A percentile compares a stretch with the other conserved stretches of the same genome.
Evolutionary conservation across 1,140 invertebrate genomes (phyloP).

Genomic region (Diorhabda sublineata): DNA sequence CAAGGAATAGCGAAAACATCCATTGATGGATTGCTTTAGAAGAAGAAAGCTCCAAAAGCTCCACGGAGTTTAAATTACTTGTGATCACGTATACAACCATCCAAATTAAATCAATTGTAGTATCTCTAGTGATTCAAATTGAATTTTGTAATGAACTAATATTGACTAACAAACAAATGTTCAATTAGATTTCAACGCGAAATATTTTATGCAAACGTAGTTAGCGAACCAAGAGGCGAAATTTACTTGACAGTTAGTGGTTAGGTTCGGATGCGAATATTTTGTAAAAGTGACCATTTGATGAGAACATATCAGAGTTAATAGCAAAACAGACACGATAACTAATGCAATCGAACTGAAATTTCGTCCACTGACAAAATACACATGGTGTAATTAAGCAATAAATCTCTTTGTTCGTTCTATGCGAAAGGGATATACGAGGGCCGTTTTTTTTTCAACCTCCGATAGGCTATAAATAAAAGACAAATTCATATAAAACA

Average conservation of each 20-base stretch:
- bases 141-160: neutral
- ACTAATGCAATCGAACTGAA: conserved; percentile 2
- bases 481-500: too few species aligned
- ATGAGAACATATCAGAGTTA: conserved; percentile 2
- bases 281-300: conserved; percentile 2
- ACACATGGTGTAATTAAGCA: conserved; percentile 10
- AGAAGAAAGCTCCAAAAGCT: too few species aligned
- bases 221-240: neutral
- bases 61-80: too few species aligned
- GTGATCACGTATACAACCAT: too few species aligned
- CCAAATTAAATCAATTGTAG: too few species aligned
- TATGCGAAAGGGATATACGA: conserved; percentile 1
- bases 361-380: neutral
- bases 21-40: too few species aligned
- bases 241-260: neutral
- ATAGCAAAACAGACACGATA: conserved; percentile 2
- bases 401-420: conserved; percentile 1
- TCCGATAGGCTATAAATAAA: too few species aligned
- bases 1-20: too few species aligned
- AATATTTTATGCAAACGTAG: neutral
- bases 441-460: too few species aligned
- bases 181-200: neutral
- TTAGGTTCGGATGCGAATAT: neutral
- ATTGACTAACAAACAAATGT: neutral
- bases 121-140: too few species aligned